Conservation (phyloP, 2,113 vertebrate species). For the Corythornis madagascariensis region DNA sequence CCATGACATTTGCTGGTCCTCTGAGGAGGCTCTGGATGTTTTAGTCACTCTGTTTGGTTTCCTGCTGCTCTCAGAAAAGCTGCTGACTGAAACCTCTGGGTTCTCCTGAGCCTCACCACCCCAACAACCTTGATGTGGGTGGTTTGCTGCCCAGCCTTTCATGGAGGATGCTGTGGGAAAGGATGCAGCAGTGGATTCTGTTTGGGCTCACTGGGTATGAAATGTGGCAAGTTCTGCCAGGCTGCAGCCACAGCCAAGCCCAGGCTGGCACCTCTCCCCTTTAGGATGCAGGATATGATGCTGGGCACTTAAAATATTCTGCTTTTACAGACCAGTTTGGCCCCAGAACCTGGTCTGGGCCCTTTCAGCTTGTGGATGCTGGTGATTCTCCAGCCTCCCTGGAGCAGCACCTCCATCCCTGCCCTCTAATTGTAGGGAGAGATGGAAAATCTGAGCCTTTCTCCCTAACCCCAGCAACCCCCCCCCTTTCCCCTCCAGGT, state of each 20-base stretch:
- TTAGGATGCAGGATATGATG: neutral
- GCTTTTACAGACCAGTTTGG: neutral
- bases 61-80: neutral
- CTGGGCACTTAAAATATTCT: neutral
- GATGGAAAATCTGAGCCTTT: neutral
- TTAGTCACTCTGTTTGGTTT: neutral
- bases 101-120: neutral
- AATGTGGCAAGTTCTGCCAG: neutral
- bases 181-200: neutral
- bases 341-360: rapidly evolving
- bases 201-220: neutral
- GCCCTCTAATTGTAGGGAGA: neutral
- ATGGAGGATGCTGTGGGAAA: neutral
- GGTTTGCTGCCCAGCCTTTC: neutral
- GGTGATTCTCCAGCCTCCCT: neutral
- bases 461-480: rapidly evolving
- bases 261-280: neutral
- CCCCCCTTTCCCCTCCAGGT: constrained; percentile 75
- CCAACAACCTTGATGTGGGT: rapidly evolving
- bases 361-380: neutral
- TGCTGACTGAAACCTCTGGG: neutral
- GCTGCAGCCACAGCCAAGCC: neutral
- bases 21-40: neutral
- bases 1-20: neutral
- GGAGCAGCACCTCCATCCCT: neutral